Percentiles rank a stretch among this genome's conserved stretches.
phyloP scores from a whole-genome alignment of 2,888 invertebrate genomes.

The Lottia scabra region DNA sequence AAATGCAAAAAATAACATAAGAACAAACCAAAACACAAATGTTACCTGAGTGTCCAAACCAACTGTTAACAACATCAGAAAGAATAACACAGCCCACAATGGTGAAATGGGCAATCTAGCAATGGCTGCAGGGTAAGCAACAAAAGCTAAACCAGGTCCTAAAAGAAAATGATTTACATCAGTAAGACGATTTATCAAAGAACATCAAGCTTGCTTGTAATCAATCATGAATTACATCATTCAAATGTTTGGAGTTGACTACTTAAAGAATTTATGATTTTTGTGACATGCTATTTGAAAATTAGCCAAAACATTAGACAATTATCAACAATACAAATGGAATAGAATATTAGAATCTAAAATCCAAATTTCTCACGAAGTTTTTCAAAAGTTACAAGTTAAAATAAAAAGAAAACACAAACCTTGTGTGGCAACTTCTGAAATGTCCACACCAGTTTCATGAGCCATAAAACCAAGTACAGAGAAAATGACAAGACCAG shows the following conservation, averaged over 20 bases:
- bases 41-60: slow-evolving; percentile 2
- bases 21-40: background rate
- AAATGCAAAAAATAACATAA: background rate
- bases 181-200: too few species aligned
- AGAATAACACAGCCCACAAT: slow-evolving; percentile 2
- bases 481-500: slow-evolving; percentile 65
- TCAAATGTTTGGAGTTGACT: too few species aligned
- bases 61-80: background rate
- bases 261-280: too few species aligned
- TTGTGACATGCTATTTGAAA: too few species aligned
- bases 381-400: too few species aligned
- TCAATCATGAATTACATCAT: too few species aligned
- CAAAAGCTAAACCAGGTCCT: slow-evolving; percentile 4
- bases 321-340: too few species aligned
- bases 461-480: slow-evolving; percentile 74
- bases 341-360: too few species aligned
- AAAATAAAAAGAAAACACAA: too few species aligned
- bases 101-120: background rate
- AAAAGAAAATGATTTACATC: background rate
- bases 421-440: slow-evolving; percentile 66
- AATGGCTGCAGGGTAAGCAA: slow-evolving; percentile 3
- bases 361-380: too few species aligned
- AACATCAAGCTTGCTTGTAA: too few species aligned
- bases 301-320: too few species aligned
- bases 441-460: slow-evolving; percentile 57